Percentiles rank a stretch among this genome's conserved stretches.
Conservation (phyloP, 2,888 invertebrate species). For the Drosophila mettleri region DNA sequence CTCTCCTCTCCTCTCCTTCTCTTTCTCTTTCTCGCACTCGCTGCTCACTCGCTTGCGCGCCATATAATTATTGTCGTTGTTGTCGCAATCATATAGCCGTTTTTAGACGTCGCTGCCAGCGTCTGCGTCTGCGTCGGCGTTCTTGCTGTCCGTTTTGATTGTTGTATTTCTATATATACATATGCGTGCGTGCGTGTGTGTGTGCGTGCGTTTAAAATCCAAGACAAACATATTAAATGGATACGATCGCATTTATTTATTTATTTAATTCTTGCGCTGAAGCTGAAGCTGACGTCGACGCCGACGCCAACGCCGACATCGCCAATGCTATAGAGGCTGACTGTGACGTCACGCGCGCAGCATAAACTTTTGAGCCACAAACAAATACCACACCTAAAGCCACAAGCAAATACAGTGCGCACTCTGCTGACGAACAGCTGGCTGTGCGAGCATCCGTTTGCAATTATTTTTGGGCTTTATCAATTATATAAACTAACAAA, state of each 20-base stretch:
- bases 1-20: not conserved
- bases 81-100: conserved; percentile 72
- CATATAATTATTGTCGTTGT: conserved; percentile 38
- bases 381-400: conserved; percentile 43
- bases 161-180: conserved; percentile 27
- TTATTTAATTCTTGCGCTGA: conserved; percentile 49
- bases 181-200: conserved; percentile 30
- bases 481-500: not conserved
- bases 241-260: conserved; percentile 51
- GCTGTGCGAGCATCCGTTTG: not conserved
- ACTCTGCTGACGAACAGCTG: not conserved
- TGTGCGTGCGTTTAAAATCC: conserved; percentile 32
- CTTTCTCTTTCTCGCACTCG: not conserved
- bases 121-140: conserved; percentile 23
- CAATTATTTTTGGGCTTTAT: not conserved
- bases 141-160: conserved; percentile 44
- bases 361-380: conserved; percentile 30
- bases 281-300: not conserved
- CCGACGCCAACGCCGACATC: not conserved
- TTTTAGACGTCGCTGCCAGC: conserved; percentile 57
- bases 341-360: conserved; percentile 64
- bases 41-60: not conserved
- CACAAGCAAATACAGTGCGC: not conserved
- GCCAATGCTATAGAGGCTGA: conserved; percentile 2
- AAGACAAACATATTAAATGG: conserved; percentile 28